Evolutionary conservation across 2,113 vertebrate genomes (phyloP).

Genomic region (Pipa parva): DNA sequence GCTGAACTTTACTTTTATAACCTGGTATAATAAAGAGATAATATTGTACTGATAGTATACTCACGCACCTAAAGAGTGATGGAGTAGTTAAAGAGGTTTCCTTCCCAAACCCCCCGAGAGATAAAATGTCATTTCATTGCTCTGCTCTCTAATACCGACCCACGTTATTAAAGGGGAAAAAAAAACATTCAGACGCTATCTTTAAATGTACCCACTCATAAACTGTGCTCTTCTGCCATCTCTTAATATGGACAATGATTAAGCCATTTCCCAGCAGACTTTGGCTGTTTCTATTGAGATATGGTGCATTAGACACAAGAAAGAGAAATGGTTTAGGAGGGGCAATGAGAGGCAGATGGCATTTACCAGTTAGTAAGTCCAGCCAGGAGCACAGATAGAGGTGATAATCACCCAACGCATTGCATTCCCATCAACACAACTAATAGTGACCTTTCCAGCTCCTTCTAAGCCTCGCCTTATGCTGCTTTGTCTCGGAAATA

Average conservation of each 20-base stretch:
- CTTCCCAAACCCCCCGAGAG: neutral
- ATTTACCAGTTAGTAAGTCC: conserved; percentile 5
- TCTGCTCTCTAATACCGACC: neutral
- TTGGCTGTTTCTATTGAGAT: neutral
- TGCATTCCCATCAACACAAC: conserved; percentile 23
- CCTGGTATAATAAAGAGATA: too few species aligned
- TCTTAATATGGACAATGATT: neutral
- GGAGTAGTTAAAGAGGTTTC: neutral
- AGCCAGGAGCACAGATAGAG: conserved; percentile 1
- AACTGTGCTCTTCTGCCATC: neutral
- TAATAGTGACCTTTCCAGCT: conserved; percentile 18
- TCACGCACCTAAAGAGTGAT: too few species aligned
- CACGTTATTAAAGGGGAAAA: neutral
- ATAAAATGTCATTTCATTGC: neutral
- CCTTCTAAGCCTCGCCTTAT: neutral
- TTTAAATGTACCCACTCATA: neutral
- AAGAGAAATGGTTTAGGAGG: neutral
- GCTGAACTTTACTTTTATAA: too few species aligned
- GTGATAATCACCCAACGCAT: conserved; percentile 5
- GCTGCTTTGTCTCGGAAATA: neutral
- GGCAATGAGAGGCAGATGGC: conserved; percentile 9
- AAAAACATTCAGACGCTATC: neutral
- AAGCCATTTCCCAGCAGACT: neutral
- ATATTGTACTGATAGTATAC: too few species aligned
- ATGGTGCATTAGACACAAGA: neutral